Evolutionary conservation across 2,113 vertebrate genomes (phyloP).

Genomic region (Pseudopipra pipra): DNA sequence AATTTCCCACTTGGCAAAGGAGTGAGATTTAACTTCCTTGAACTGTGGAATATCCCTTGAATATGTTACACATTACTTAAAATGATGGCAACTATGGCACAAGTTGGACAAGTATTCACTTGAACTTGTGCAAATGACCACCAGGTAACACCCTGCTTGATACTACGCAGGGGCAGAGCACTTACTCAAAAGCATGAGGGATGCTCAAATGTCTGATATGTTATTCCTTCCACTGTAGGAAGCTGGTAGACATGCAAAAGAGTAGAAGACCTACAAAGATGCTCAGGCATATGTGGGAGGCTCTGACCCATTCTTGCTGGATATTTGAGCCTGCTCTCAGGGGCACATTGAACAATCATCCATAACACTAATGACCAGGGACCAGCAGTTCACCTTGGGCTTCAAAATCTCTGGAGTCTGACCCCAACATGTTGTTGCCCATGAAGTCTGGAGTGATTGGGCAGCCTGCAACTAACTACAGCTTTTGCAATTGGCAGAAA

Average conservation of each 20-base stretch:
- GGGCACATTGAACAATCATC: neutral
- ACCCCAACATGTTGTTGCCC: neutral
- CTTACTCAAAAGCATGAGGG: neutral
- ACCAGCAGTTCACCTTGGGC: neutral
- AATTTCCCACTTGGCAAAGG: neutral
- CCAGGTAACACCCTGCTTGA: neutral
- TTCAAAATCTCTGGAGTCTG: neutral
- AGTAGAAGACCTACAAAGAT: neutral
- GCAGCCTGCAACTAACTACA: neutral
- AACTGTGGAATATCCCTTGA: neutral
- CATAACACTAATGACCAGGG: neutral
- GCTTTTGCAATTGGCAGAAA: constrained; percentile 6
- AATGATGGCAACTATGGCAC: neutral
- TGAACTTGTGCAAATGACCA: neutral
- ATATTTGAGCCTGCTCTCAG: neutral
- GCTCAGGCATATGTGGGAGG: neutral
- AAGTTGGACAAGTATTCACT: neutral
- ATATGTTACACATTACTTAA: neutral
- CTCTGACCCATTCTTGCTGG: neutral
- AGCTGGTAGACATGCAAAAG: neutral
- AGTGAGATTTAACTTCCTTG: neutral
- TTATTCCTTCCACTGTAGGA: neutral
- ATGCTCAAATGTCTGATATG: neutral
- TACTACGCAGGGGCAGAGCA: neutral
- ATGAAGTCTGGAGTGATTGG: neutral